Percentiles rank a stretch among this genome's conserved stretches.
Evolutionary conservation across 2,888 invertebrate species (phyloP).

Genomic region (Hydrotaea cyrtoneurina): DNA sequence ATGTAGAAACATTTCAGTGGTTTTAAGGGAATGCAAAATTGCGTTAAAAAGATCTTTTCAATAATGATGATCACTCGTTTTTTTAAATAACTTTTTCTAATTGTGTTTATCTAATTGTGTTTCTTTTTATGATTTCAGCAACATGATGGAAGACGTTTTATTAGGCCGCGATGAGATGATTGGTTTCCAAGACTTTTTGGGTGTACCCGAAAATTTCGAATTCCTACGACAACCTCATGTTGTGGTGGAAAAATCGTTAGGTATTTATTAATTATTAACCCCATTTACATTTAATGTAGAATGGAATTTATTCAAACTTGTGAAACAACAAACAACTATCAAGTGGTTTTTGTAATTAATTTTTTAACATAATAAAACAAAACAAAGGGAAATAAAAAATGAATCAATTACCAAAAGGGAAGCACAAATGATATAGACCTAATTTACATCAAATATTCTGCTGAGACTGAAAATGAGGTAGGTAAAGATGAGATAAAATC

Average conservation of each 20-base stretch:
- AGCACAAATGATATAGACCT: no score
- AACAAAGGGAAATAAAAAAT: conserved; percentile 45
- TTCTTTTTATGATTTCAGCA: no score
- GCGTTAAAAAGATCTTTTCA: no score
- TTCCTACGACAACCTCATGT: conserved; percentile 91
- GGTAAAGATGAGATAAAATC: no score
- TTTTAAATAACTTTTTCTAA: no score
- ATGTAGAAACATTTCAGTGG: no score
- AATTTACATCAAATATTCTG: no score
- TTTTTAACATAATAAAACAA: conserved; percentile 29
- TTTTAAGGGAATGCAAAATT: no score
- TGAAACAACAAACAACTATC: neutral
- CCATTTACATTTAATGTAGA: conserved; percentile 30
- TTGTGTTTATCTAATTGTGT: no score
- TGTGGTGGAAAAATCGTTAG: conserved; percentile 87
- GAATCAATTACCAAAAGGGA: neutral
- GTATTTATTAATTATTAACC: conserved; percentile 80
- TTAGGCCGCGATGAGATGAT: conserved; percentile 88
- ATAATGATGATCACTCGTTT: no score
- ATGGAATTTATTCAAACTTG: no score
- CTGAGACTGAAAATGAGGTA: no score
- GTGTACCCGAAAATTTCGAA: conserved; percentile 87
- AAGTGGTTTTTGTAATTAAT: neutral
- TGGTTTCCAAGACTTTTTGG: conserved; percentile 89
- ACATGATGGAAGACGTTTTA: conserved; percentile 87